Evolutionary conservation across 2,888 invertebrate species (phyloP), one percentile per base, ranked within the genome.

Genomic region (Drosophila acutilabella): DNA sequence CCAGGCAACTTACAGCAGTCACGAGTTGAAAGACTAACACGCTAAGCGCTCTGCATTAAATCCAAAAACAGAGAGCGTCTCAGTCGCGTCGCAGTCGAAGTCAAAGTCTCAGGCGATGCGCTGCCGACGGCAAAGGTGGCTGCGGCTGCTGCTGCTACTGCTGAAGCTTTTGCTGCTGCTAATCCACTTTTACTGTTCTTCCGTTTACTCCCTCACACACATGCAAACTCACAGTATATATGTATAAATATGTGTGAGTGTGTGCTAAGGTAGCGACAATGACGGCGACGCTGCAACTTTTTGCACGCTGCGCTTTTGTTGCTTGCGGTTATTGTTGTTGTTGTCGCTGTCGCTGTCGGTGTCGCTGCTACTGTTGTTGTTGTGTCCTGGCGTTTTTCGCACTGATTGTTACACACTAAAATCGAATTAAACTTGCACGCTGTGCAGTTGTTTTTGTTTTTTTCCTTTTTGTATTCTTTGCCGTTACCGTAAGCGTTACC

Each of bases 361-460:
- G 57, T 51, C 26, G 58, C 42, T 61, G 44, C 26, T 42, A 56
- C 18, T 30, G 58, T 45, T 61, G 44, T 45, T 71, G 68, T 59
- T 60, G 62, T 52, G 54, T 62, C 61, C 57, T 72, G 65, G 47
- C 67, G 80, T 77, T 83, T 82, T 67, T 80, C 66, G 62, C 74
- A 84, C 85, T 89, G 80, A 89, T 85, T 85, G 88, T 87, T 87
- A 69, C 80, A 79, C 79, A 87, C 84, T 80, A 80, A 89, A 89
- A 89, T 85, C 80, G 78, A 89, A 87, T 87, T 85, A 89, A 89
- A 87, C 81, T 85, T 88, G 85, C 71, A 64, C 74, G 78, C 54
- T 59, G 75, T 33, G 70, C 60, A 56, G 30, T 52, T 54, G 59
- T 66, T 64, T 13, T 48, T 59, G 58, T 53, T 48, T 11, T 36